These are phyloP conservation scores for Bombus terrestris DNA, from an alignment of 1,140 invertebrate species.

Conservation along the genomic window DNA sequence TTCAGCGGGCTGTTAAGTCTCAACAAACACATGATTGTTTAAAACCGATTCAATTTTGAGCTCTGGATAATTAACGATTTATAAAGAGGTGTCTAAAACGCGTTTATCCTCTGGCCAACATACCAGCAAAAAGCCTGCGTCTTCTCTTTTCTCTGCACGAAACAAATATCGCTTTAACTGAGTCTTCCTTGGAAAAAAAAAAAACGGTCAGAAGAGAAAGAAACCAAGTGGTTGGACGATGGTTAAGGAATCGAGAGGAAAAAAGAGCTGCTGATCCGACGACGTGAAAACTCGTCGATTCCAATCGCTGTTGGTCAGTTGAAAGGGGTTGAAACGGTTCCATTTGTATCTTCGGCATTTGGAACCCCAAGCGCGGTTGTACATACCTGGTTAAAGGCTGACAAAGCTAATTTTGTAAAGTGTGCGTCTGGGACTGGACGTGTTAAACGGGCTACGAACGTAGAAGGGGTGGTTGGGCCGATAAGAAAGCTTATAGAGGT, in stretches of 20 bases:
- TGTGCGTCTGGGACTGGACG: slow-evolving; percentile 55
- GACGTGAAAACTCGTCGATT: slow-evolving; percentile 1
- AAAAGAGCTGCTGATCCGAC: neutral
- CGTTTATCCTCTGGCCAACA: neutral
- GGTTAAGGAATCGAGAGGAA: neutral
- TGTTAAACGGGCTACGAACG: slow-evolving; percentile 5
- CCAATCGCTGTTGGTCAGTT: slow-evolving; percentile 17
- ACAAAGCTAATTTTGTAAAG: slow-evolving; percentile 63
- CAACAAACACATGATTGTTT: neutral
- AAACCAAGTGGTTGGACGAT: neutral
- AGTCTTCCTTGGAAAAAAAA: neutral
- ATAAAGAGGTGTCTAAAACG: neutral
- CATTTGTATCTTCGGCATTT: slow-evolving; percentile 12
- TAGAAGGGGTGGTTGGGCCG: neutral
- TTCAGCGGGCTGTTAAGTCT: neutral
- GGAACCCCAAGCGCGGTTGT: neutral
- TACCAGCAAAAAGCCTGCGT: neutral
- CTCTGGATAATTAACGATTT: neutral
- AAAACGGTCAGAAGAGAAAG: neutral
- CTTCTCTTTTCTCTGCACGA: neutral
- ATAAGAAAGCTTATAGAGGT: neutral
- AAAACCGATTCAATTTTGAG: neutral
- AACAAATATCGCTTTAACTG: neutral
- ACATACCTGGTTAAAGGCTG: slow-evolving; percentile 48
- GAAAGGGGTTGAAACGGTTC: neutral